Evolutionary conservation across 2,888 invertebrate genomes (phyloP).

Genomic region (Oscheius sp.): DNA sequence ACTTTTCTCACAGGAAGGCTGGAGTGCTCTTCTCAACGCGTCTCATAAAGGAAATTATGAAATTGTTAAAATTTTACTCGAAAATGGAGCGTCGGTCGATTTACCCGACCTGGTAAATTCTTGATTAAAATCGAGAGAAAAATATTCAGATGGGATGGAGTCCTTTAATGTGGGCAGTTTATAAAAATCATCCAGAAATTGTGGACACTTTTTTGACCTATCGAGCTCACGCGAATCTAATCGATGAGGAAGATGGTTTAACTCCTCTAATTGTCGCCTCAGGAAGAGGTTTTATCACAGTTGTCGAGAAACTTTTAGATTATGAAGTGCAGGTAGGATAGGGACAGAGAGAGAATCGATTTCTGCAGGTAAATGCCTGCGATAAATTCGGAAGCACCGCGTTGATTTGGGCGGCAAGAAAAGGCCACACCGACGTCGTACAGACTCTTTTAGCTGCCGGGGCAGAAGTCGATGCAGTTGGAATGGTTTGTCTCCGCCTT

Average conservation of each 20-base stretch:
- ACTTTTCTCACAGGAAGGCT: conserved; percentile 67
- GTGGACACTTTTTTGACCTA: conserved; percentile 82
- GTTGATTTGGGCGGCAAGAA: conserved; percentile 92
- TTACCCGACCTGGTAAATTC: conserved; percentile 50
- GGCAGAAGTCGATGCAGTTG: conserved; percentile 87
- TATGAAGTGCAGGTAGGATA: conserved; percentile 76
- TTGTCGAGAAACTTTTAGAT: conserved; percentile 83
- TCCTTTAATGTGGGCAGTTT: conserved; percentile 94
- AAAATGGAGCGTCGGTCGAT: conserved; percentile 73
- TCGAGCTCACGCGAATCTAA: conserved; percentile 85
- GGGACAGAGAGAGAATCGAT: too few species aligned
- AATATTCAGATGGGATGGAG: conserved; percentile 84
- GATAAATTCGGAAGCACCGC: conserved; percentile 74
- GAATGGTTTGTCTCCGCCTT: conserved; percentile 77
- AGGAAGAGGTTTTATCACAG: conserved; percentile 84
- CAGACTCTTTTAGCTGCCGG: conserved; percentile 84
- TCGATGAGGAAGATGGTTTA: conserved; percentile 80
- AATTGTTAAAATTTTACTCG: conserved; percentile 83
- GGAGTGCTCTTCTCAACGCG: conserved; percentile 86
- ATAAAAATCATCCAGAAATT: conserved; percentile 82
- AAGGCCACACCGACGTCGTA: conserved; percentile 80
- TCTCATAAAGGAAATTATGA: conserved; percentile 87
- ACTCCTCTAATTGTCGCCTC: conserved; percentile 68
- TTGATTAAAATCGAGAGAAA: not conserved
- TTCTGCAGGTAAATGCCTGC: conserved; percentile 58